phyloP scores from a whole-genome alignment of 2,113 vertebrate species.

The Rousettus leschenaultii region DNA sequence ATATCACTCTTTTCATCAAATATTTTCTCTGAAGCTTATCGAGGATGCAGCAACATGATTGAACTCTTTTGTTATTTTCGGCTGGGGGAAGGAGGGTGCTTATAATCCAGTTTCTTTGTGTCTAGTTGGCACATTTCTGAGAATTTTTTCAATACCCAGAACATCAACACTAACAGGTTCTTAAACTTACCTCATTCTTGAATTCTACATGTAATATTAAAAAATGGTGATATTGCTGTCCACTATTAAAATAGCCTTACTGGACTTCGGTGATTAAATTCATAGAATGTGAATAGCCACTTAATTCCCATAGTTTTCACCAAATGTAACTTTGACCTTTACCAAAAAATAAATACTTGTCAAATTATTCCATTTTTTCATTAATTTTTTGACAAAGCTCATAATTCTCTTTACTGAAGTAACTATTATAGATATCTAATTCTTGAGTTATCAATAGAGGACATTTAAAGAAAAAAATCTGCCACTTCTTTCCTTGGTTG shows the following conservation, averaged over 20 bases:
- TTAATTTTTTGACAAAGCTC: background rate
- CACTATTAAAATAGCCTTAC: background rate
- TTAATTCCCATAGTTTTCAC: background rate
- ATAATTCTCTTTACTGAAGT: background rate
- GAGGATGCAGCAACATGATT: constrained; percentile 13
- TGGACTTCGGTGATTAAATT: background rate
- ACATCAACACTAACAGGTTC: constrained; percentile 68
- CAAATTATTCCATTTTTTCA: background rate
- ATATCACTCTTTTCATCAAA: constrained; percentile 12
- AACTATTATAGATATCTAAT: background rate
- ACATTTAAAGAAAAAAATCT: background rate
- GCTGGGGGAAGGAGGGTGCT: background rate
- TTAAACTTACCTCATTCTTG: constrained; percentile 68
- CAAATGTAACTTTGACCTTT: background rate
- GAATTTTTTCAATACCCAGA: constrained; percentile 44
- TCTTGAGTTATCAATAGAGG: background rate
- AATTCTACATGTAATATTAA: constrained; percentile 51
- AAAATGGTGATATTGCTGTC: constrained; percentile 21
- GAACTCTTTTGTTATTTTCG: constrained; percentile 16
- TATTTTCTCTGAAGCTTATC: background rate
- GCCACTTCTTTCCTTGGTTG: background rate
- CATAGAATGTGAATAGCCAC: background rate
- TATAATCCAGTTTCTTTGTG: constrained; percentile 42
- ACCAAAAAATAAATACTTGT: background rate
- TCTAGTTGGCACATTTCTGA: constrained; percentile 47